Evolutionary conservation across 2,113 vertebrate species (phyloP), one percentile per base, ranked within the genome.

Genomic region (Thunnus maccoyii): DNA sequence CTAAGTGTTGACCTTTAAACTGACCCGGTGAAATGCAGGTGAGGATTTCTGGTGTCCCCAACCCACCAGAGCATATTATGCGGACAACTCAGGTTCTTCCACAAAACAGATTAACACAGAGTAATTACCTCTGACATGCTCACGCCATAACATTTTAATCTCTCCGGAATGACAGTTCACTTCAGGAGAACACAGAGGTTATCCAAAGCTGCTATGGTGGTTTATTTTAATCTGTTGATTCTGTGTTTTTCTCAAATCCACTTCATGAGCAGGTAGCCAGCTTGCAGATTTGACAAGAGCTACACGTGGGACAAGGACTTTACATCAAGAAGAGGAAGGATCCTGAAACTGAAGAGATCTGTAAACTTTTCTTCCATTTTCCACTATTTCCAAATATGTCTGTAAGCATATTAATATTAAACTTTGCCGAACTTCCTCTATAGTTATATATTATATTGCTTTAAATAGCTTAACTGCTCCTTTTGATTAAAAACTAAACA

Each of bases 11-110:
- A 57, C 36, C 10, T 65, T 20, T 76, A 8, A 65, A 9, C 1
- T 76, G 66, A 78, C 63, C 13, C 13, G 32, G 32, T 58, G 58
- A 87, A 69, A 80, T 76, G 13, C 18, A 70, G 76, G 72, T 73
- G 2, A 77, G 57, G 67, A 58, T 46, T 78, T 77, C 30, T 76
- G n/a, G 58, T 54, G 51, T 67, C 36, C 63, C 32, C 66, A 71
- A n/a, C 5, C 62, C 27, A 86, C 88, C 47, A 92, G 94, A 93
- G 84, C 46, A 82, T 93, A 94, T 95, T 94, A 94, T 83, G 84
- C 63, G 78, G 92, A 93, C 89, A 90, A 85, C 79, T 80, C 72
- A 85, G 83, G 91, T 92, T 87, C 72, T 44, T 81, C 84, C 72
- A 72, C 78, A 86, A 78, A 86, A 76, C 80, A 76, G 76, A 85